Evolutionary conservation across 2,797 vertebrate species (phyloP).

Genomic region (Hippocampus kuda): DNA sequence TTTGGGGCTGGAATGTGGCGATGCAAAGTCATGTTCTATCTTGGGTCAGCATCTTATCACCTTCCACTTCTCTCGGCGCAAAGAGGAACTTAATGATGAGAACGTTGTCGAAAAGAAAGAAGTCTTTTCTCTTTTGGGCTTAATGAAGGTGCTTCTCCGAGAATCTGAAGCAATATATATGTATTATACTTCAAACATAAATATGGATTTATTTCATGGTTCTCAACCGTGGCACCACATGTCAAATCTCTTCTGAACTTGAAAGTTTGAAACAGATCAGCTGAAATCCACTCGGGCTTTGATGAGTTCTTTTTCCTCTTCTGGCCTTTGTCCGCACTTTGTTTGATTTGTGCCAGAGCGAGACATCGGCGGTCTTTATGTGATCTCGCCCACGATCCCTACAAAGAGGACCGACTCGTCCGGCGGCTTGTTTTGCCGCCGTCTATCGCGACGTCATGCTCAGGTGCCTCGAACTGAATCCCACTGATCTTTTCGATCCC

Average conservation of each 20-base stretch:
- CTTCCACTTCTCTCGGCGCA: constrained; percentile 1
- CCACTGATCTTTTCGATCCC: background rate
- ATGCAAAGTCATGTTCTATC: constrained; percentile 6
- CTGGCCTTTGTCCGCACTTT: background rate
- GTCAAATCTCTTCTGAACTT: background rate
- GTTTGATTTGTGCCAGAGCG: background rate
- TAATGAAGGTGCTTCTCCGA: too few relatives aligned
- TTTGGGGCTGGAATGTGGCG: background rate
- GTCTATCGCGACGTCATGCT: background rate
- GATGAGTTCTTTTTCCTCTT: background rate
- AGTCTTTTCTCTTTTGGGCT: background rate
- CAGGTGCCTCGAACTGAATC: background rate
- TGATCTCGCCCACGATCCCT: constrained; percentile 11
- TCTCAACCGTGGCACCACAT: background rate
- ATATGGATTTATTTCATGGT: background rate
- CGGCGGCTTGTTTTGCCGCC: background rate
- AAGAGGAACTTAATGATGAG: background rate
- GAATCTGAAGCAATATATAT: too few relatives aligned
- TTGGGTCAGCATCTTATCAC: constrained; percentile 17
- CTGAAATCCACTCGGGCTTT: background rate
- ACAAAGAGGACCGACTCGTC: constrained; percentile 6
- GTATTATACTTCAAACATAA: background rate
- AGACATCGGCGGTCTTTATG: constrained; percentile 4
- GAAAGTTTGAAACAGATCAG: background rate
- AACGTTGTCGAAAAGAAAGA: background rate